A percentile compares a stretch with the other conserved stretches of the same genome.
Conservation (phyloP, 2,888 invertebrate species). For the Drosophila diplacantha region DNA sequence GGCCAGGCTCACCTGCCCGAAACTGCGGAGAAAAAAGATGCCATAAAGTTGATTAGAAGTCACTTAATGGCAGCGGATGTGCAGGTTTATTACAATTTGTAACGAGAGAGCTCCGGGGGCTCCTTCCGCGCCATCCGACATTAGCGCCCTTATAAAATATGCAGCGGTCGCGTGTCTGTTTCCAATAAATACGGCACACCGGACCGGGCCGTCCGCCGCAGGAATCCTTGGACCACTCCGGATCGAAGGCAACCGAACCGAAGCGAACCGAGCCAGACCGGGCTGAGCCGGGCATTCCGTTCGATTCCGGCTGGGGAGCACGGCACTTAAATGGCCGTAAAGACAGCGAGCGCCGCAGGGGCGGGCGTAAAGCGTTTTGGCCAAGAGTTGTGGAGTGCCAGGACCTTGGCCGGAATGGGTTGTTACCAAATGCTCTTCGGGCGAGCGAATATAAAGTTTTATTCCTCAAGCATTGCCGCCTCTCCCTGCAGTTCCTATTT, state of each 20-base stretch:
- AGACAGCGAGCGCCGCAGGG: slow-evolving; percentile 9
- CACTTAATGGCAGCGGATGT: slow-evolving; percentile 70
- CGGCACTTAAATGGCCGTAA: slow-evolving; percentile 36
- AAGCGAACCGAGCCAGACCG: neutral
- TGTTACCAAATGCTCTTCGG: neutral
- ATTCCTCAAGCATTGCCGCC: neutral
- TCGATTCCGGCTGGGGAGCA: slow-evolving; percentile 10
- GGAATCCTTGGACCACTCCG: slow-evolving; percentile 22
- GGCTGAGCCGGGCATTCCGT: slow-evolving; percentile 13
- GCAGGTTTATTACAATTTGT: slow-evolving; percentile 70
- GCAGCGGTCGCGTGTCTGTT: slow-evolving; percentile 67
- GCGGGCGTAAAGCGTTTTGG: slow-evolving; percentile 24
- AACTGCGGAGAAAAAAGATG: slow-evolving; percentile 40
- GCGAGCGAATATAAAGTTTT: neutral
- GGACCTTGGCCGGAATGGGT: slow-evolving; percentile 14
- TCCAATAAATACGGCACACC: slow-evolving; percentile 63
- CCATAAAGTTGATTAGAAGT: slow-evolving; percentile 71
- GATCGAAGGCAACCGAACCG: slow-evolving; percentile 14
- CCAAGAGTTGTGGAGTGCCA: slow-evolving; percentile 12
- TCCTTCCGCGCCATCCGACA: slow-evolving; percentile 6
- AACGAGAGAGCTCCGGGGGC: slow-evolving; percentile 48
- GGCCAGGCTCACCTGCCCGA: slow-evolving; percentile 18
- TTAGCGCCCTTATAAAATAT: slow-evolving; percentile 65
- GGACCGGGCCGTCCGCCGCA: neutral
- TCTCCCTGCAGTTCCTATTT: neutral